Percentiles rank a stretch among this genome's conserved stretches.
These are phyloP conservation scores for Mus spretus DNA, from an alignment of 2,797 vertebrate species.

Conservation along the genomic window DNA sequence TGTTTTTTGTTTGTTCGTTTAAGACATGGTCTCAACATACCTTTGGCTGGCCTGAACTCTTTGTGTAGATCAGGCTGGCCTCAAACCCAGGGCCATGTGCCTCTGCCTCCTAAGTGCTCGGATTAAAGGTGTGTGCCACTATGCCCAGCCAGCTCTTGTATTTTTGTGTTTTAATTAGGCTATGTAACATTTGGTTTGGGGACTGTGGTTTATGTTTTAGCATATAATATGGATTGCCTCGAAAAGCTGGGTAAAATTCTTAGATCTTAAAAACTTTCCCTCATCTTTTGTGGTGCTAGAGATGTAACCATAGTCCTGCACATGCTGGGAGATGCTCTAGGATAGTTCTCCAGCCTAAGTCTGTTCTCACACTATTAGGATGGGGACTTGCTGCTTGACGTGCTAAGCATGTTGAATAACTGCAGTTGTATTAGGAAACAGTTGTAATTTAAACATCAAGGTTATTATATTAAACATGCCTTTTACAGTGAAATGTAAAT, in stretches of 20 bases:
- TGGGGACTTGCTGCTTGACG: constrained; percentile 33
- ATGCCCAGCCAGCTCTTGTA: neutral
- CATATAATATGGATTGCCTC: constrained; percentile 27
- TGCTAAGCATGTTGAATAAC: constrained; percentile 63
- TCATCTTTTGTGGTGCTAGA: neutral
- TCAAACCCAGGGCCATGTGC: neutral
- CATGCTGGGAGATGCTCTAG: neutral
- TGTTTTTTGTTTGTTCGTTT: neutral
- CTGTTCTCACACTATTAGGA: constrained; percentile 52
- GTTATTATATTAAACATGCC: constrained; percentile 10
- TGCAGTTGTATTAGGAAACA: constrained; percentile 24
- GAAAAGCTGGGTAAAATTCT: constrained; percentile 53
- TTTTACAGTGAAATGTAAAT: constrained; percentile 45
- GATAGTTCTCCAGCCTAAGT: neutral
- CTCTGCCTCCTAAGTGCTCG: neutral
- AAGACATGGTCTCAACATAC: neutral
- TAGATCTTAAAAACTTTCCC: neutral
- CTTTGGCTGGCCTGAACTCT: neutral
- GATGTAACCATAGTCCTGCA: neutral
- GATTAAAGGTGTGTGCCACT: neutral
- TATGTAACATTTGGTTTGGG: neutral
- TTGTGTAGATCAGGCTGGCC: neutral
- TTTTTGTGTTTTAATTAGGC: constrained; percentile 26
- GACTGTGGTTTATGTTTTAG: constrained; percentile 5
- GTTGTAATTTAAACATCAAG: constrained; percentile 47